These are phyloP conservation scores for Agonum fuliginosum DNA, from an alignment of 2,888 invertebrate genomes.

Conservation along the genomic window DNA sequence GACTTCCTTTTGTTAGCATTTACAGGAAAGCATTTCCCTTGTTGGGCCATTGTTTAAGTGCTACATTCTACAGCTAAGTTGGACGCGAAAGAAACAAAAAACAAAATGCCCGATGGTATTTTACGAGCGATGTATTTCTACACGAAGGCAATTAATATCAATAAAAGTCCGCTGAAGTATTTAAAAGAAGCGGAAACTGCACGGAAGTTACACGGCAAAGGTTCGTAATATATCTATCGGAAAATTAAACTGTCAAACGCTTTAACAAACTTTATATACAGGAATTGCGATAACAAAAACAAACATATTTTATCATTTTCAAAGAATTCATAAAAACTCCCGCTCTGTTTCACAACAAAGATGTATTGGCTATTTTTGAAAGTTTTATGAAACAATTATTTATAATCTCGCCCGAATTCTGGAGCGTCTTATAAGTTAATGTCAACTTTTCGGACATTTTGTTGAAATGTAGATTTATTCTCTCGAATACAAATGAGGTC, in stretches of 20 bases:
- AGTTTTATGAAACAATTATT: constrained; percentile 38
- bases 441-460: background rate
- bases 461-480: constrained; percentile 30
- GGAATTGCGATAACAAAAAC: constrained; percentile 29
- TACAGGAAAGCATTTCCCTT: constrained; percentile 23
- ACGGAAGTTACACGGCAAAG: constrained; percentile 46
- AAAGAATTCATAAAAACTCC: constrained; percentile 27
- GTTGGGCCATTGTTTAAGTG: constrained; percentile 43
- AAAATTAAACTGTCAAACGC: constrained; percentile 59
- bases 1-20: constrained; percentile 34
- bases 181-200: constrained; percentile 61
- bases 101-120: constrained; percentile 51
- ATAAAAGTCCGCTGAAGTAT: constrained; percentile 66
- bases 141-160: constrained; percentile 66
- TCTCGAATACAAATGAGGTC: constrained; percentile 12
- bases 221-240: constrained; percentile 58
- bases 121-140: constrained; percentile 57
- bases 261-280: constrained; percentile 23
- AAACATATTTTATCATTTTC: constrained; percentile 43
- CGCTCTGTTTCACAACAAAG: constrained; percentile 8
- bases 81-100: constrained; percentile 24
- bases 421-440: background rate
- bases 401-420: constrained; percentile 5
- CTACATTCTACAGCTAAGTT: too few species aligned
- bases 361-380: constrained; percentile 24